Percentiles rank a stretch among this genome's conserved stretches.
phyloP scores from a whole-genome alignment of 2,113 vertebrate genomes.

The Progne subis region DNA sequence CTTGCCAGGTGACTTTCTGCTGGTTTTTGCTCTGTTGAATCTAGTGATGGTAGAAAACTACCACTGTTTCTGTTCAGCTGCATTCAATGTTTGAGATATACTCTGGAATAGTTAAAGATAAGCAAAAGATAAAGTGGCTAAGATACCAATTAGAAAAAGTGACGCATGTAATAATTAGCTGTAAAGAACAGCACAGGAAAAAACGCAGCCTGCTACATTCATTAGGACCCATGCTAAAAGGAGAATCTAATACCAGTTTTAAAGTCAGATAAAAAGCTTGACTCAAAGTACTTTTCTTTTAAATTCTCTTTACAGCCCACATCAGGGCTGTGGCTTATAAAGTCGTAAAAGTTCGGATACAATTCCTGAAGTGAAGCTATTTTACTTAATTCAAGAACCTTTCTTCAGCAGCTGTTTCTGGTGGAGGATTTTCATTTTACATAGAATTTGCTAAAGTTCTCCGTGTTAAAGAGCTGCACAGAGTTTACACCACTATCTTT shows the following conservation, averaged over 20 bases:
- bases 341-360: neutral
- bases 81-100: neutral
- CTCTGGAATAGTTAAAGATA: neutral
- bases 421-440: neutral
- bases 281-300: neutral
- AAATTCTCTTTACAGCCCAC: neutral
- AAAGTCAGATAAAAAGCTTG: slow-evolving; percentile 1
- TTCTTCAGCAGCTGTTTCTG: neutral
- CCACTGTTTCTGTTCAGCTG: neutral
- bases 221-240: neutral
- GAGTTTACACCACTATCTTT: neutral
- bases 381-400: neutral
- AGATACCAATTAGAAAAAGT: neutral
- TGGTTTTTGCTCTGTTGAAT: neutral
- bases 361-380: neutral
- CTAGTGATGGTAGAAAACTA: neutral
- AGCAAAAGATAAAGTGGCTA: neutral
- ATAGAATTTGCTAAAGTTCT: neutral
- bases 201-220: neutral
- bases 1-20: neutral
- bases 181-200: neutral
- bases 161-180: neutral
- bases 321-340: neutral
- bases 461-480: neutral
- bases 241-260: neutral